phyloP scores from a whole-genome alignment of 2,888 invertebrate species.

The Caenorhabditis japonica region DNA sequence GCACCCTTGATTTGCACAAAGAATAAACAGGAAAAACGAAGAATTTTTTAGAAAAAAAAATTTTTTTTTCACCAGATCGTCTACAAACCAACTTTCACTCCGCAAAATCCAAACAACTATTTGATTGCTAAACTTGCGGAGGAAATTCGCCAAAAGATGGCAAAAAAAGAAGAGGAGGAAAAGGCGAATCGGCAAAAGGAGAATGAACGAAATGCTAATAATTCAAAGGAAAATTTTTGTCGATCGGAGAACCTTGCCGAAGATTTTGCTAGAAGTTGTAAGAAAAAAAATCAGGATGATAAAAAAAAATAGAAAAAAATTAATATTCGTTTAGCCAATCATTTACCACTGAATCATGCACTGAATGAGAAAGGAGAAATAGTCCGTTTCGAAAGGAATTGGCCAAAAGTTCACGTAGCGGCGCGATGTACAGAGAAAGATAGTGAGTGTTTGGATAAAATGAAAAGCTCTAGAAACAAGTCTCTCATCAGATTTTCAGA shows the following conservation, averaged over 20 bases:
- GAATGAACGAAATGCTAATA: too few species aligned
- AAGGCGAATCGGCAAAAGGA: background rate
- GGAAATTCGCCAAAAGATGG: background rate
- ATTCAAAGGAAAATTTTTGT: constrained; percentile 10
- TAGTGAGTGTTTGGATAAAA: constrained; percentile 8
- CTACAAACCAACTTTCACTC: background rate
- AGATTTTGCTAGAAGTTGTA: constrained; percentile 14
- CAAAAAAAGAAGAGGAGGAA: constrained; percentile 1
- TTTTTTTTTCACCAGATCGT: too few species aligned
- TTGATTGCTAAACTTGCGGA: constrained; percentile 31
- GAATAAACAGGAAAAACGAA: too few species aligned
- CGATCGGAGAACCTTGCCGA: constrained; percentile 18
- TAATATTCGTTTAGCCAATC: too few species aligned
- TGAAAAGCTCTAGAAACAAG: too few species aligned
- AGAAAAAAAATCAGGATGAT: constrained; percentile 2
- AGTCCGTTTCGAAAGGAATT: background rate
- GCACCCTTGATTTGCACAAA: too few species aligned
- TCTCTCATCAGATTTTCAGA: constrained; percentile 12
- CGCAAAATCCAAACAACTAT: constrained; percentile 16
- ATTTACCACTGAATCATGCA: background rate
- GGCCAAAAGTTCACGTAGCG: constrained; percentile 29
- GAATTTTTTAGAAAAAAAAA: too few species aligned
- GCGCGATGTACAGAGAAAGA: constrained; percentile 10
- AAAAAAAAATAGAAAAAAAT: background rate
- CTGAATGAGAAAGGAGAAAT: background rate